Percentiles rank a stretch among this genome's conserved stretches.
Evolutionary conservation across 2,113 vertebrate species (phyloP).

Genomic region (Anoplopoma fimbria): DNA sequence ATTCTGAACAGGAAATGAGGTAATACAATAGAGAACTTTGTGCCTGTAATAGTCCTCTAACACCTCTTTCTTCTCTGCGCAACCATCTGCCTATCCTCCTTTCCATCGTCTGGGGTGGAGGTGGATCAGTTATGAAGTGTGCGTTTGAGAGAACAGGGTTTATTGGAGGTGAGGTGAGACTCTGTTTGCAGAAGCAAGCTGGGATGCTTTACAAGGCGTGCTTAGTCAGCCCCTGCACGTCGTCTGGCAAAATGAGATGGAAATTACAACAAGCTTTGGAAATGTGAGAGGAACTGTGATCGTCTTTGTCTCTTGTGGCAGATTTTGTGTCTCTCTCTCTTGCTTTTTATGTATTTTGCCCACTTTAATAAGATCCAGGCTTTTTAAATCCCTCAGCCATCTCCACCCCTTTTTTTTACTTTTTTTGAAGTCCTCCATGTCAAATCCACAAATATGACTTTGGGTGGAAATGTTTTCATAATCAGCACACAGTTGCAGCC

Average conservation of each 20-base stretch:
- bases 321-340: constrained; percentile 20
- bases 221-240: constrained; percentile 54
- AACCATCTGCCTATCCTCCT: constrained; percentile 53
- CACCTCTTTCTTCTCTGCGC: constrained; percentile 29
- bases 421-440: constrained; percentile 30
- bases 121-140: constrained; percentile 45
- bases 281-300: constrained; percentile 40
- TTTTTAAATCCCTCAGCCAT: constrained; percentile 19
- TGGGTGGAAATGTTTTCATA: constrained; percentile 54
- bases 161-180: constrained; percentile 69
- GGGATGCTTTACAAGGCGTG: constrained; percentile 55
- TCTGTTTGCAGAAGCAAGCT: constrained; percentile 59
- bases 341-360: constrained; percentile 39
- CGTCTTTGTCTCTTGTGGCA: constrained; percentile 38
- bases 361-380: constrained; percentile 65
- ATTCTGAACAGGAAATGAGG: constrained; percentile 75
- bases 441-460: constrained; percentile 46
- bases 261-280: constrained; percentile 58
- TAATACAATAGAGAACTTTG: constrained; percentile 73
- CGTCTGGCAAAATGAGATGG: constrained; percentile 42
- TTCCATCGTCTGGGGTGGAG: constrained; percentile 53
- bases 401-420: neutral
- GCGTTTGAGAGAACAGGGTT: constrained; percentile 49
- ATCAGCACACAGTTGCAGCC: constrained; percentile 37
- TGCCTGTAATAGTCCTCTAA: constrained; percentile 41